Percentiles rank a stretch among this genome's conserved stretches.
Evolutionary conservation across 2,113 vertebrate species (phyloP).

Genomic region (Platysteira castanea): DNA sequence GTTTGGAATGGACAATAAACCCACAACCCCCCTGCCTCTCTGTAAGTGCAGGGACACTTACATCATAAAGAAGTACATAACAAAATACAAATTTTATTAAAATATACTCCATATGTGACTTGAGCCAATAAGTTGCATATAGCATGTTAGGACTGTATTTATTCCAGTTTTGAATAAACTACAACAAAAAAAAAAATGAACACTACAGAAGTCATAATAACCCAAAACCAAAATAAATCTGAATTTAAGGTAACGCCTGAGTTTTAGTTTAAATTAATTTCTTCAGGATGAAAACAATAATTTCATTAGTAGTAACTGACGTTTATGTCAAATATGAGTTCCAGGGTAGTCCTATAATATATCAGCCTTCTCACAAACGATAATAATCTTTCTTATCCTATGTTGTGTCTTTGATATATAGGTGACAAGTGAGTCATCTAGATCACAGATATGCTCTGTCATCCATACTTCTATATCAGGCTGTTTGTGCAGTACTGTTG

Average conservation of each 20-base stretch:
- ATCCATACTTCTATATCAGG: neutral
- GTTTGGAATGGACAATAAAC: neutral
- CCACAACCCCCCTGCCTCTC: neutral
- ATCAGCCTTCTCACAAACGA: neutral
- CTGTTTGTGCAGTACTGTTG: neutral
- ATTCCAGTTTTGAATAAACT: neutral
- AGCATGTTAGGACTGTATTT: neutral
- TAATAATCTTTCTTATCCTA: neutral
- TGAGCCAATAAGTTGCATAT: constrained; percentile 26
- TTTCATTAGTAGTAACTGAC: neutral
- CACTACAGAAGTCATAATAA: neutral
- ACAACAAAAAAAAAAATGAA: neutral
- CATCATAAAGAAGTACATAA: neutral
- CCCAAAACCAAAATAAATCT: neutral
- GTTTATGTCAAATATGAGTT: neutral
- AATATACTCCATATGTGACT: neutral
- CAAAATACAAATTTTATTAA: neutral
- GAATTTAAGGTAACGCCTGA: neutral
- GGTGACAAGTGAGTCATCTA: neutral
- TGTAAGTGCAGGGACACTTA: neutral
- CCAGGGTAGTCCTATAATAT: neutral
- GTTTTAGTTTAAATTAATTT: neutral
- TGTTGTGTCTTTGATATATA: neutral
- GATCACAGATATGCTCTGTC: neutral
- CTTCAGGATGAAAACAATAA: neutral